Evolutionary conservation across 2,888 invertebrate genomes (phyloP), one percentile per base, ranked within the genome.

Genomic region (Troides oblongomaculatus): DNA sequence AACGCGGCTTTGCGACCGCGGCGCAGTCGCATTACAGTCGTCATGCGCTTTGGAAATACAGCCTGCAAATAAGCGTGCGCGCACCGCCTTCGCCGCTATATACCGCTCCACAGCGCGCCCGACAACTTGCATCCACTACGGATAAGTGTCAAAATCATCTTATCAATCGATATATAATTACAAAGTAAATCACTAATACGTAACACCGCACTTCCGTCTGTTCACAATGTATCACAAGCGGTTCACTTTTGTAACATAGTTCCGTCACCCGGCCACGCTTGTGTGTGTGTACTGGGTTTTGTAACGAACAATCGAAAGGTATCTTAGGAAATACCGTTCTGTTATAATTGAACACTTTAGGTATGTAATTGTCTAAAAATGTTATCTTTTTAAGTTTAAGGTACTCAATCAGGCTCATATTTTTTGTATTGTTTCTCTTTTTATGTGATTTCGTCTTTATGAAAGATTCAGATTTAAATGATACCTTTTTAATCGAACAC

Each of bases 11-110:
- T 66, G 67, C 60, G 61, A 61, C 68, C 79, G 79, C 80, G 78
- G 75, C 71, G 72, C 77, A 77, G 74, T 75, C 74, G 76, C 76
- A 74, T 70, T 76, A 74, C 70, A 67, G 74, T 73, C 77, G 81
- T 77, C 78, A 78, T 77, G 76, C 79, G 77, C 83, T 77, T 75
- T 64, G 64, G 70, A 73, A 72, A 66, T 68, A 74, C 76, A 67
- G 71, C 71, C 74, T 73, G 79, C 83, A 84, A 88, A 85, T 82
- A 88, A 82, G 84, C 88, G 89, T 79, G 77, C 85, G 89, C 90
- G 89, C 83, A 77, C 70, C 69, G 69, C 63, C 76, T 77, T 71
- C 78, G 78, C 76, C 82, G 82, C 87, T 91, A 89, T 91, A 91
- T 91, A 90, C 82, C 80, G 73, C 25, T 58, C 56, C 56, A 64